Evolutionary conservation across 1,140 invertebrate species (phyloP), one percentile per base, ranked within the genome.

Genomic region (Plectus sambesii): DNA sequence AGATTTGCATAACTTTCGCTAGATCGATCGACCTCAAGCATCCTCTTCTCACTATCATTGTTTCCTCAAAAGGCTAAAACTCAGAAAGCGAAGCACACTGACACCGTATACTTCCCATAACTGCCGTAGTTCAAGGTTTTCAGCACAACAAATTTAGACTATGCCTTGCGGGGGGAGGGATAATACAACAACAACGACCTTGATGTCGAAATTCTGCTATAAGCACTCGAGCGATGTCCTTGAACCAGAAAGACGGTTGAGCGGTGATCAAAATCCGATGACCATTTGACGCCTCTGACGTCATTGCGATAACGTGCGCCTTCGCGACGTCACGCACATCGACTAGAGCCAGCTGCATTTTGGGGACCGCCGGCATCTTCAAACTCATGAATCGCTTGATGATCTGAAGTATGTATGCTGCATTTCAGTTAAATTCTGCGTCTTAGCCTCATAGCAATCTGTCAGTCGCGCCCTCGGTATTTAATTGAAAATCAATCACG

Each of bases 291-390:
- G 76, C 73, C 12, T 69, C 63, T 6, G 67, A 47, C 3, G 65
- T 70, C 67, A 79, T 72, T 9, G 77, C 76, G 56, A 72, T 70
- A 42, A 78, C 62, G 55, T 79, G 77, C 8, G 76, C 77, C 25
- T 55, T 35, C 4, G 77, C 77, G 6, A 78, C 77, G 62, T 78
- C 77, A 29, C 77, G 63, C 3, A 78, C 76, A 59, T 78, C 77
- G 45, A 74, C 72, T 17, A 76, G 49, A 2, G 69, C 56, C 23
- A 78, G 64, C 56, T 72, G 69, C 4, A 78, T 53, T 53, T 72
- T 70, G 0, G 77, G 75, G 8, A 75, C 46, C 43, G 72, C 64
- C 12, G 74, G 75, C 56, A 72, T 72, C 44, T 69, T 60, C 25
- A 66, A 53, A 39, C 73, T 69, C 56, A 78, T 51, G 41, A 77